Evolutionary conservation across 2,113 vertebrate genomes (phyloP).

Genomic region (Myiozetetes cayanensis): DNA sequence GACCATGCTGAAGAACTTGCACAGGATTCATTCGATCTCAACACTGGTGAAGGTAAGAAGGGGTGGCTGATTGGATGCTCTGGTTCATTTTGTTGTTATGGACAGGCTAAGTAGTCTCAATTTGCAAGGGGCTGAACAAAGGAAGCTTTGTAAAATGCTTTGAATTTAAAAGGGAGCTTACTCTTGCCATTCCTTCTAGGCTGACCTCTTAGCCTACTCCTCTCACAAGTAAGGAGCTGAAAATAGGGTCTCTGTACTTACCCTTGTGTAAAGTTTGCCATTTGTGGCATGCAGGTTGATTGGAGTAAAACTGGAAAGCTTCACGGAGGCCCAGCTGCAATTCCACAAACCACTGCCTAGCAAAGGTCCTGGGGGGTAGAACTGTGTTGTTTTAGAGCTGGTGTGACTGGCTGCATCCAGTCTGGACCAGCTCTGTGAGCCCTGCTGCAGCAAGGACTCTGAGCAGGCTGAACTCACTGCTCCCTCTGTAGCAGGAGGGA

Average conservation of each 20-base stretch:
- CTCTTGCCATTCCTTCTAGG: neutral
- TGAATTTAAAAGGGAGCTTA: neutral
- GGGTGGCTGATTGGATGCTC: neutral
- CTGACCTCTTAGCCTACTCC: neutral
- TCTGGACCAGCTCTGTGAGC: neutral
- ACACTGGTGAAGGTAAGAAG: constrained; percentile 91
- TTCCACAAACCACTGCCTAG: neutral
- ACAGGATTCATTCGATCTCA: constrained; percentile 89
- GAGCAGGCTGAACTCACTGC: neutral
- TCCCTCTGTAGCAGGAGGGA: neutral
- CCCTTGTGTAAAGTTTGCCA: neutral
- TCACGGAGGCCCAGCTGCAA: neutral
- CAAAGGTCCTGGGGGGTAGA: neutral
- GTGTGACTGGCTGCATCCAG: neutral
- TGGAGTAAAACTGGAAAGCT: neutral
- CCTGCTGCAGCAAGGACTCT: neutral
- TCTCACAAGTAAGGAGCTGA: neutral
- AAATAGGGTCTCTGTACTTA: neutral
- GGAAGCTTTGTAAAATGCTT: neutral
- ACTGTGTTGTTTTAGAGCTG: neutral
- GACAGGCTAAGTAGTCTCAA: neutral
- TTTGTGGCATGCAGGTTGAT: neutral
- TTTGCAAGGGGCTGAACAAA: neutral
- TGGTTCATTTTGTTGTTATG: neutral
- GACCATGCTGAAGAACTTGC: constrained; percentile 89